These are phyloP conservation scores for Lithophane semibrunnea DNA, from an alignment of 2,888 invertebrate species.

Conservation along the genomic window DNA sequence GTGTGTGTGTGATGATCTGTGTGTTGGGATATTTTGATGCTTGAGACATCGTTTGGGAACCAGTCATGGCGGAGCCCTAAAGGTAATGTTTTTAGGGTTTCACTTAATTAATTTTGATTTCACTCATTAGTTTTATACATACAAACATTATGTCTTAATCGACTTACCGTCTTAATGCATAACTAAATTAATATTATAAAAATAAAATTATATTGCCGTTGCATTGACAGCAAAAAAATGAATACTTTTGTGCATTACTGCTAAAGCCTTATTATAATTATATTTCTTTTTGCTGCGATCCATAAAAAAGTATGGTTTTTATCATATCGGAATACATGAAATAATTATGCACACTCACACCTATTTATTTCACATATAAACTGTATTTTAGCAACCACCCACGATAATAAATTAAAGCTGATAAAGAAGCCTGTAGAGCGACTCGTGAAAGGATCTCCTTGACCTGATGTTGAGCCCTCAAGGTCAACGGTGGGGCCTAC, in stretches of 20 bases:
- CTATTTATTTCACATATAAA: conserved; percentile 16
- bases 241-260: neutral
- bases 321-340: neutral
- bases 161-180: too few species aligned
- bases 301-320: neutral
- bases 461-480: conserved; percentile 55
- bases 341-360: neutral
- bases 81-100: neutral
- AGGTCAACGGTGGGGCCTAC: conserved; percentile 54
- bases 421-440: conserved; percentile 39
- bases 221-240: neutral
- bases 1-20: too few species aligned
- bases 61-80: neutral
- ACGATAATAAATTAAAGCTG: conserved; percentile 54
- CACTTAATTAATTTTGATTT: neutral
- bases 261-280: neutral
- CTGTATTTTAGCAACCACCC: conserved; percentile 20
- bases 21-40: too few species aligned
- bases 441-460: conserved; percentile 60
- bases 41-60: neutral
- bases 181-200: too few species aligned
- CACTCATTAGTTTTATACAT: too few species aligned
- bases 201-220: too few species aligned
- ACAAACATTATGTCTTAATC: too few species aligned
- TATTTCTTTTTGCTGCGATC: neutral